Evolutionary conservation across 1,140 invertebrate species (phyloP).

Genomic region (Caenorhabditis tropicalis): DNA sequence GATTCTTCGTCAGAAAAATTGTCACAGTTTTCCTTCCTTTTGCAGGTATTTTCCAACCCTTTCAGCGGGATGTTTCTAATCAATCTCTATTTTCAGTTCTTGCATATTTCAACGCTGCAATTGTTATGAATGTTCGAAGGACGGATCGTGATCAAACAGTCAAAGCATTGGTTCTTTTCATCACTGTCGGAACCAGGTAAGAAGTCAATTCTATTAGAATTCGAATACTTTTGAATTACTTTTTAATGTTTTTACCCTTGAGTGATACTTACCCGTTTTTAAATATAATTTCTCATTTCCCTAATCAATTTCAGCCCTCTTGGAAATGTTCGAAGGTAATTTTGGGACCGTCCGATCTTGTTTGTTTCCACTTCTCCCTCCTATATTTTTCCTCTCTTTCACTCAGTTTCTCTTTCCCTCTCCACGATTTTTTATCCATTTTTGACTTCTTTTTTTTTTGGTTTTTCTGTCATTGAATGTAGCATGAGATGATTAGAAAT

Average conservation of each 20-base stretch:
- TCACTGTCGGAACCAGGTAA: constrained; percentile 59
- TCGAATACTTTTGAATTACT: neutral
- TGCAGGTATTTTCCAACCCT: constrained; percentile 44
- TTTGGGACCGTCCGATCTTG: neutral
- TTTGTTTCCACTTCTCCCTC: neutral
- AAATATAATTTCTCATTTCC: neutral
- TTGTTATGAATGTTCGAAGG: constrained; percentile 62
- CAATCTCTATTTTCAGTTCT: constrained; percentile 41
- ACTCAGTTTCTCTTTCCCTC: neutral
- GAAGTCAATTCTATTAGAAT: neutral
- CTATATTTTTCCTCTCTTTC: neutral
- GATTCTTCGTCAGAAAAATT: constrained; percentile 63
- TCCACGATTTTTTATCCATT: neutral
- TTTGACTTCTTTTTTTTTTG: neutral
- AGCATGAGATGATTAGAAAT: neutral
- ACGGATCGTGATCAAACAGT: constrained; percentile 58
- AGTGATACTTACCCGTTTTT: neutral
- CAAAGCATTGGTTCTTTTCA: constrained; percentile 60
- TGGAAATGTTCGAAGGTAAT: constrained; percentile 28
- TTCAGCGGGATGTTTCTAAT: too few relatives aligned
- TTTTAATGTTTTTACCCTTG: neutral
- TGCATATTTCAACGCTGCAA: constrained; percentile 63
- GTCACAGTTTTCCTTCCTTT: constrained; percentile 66
- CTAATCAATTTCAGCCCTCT: constrained; percentile 32
- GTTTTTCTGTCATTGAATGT: too few relatives aligned